These are phyloP conservation scores for Hippoglossus hippoglossus DNA, from an alignment of 2,797 vertebrate genomes.

Conservation along the genomic window DNA sequence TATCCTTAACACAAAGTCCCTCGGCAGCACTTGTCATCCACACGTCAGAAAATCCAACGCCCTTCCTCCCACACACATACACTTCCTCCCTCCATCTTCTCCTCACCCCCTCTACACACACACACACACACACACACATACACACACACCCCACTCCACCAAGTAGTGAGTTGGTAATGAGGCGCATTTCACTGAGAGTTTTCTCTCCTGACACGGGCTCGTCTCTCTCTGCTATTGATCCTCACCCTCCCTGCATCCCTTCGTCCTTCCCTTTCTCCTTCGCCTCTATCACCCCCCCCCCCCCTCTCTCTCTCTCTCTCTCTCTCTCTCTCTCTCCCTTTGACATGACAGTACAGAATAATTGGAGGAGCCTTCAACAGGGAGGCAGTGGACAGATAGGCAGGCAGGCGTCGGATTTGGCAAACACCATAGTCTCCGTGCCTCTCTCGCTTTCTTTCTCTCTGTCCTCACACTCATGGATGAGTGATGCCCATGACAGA, in stretches of 20 bases:
- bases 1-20: slow-evolving; percentile 68
- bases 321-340: background rate
- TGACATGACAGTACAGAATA: slow-evolving; percentile 65
- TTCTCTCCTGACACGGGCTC: slow-evolving; percentile 65
- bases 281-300: background rate
- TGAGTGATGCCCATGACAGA: slow-evolving; percentile 76
- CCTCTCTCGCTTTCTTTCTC: slow-evolving; percentile 7
- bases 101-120: slow-evolving; percentile 7
- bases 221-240: slow-evolving; percentile 66
- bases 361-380: slow-evolving; percentile 66
- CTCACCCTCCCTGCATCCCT: slow-evolving; percentile 32
- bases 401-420: slow-evolving; percentile 50
- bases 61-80: slow-evolving; percentile 45
- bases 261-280: slow-evolving; percentile 22
- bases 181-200: slow-evolving; percentile 59
- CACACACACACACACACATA: slow-evolving; percentile 18
- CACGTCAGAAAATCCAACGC: slow-evolving; percentile 59
- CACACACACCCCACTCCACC: slow-evolving; percentile 24
- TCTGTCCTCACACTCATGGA: slow-evolving; percentile 50
- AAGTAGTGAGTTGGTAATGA: slow-evolving; percentile 59
- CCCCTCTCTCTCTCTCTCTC: background rate
- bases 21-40: slow-evolving; percentile 67
- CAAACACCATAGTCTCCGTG: slow-evolving; percentile 38
- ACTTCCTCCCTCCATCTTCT: slow-evolving; percentile 35
- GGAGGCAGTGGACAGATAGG: slow-evolving; percentile 44